These are phyloP conservation scores for Torymus auratus DNA, from an alignment of 2,888 invertebrate genomes.

Conservation along the genomic window DNA sequence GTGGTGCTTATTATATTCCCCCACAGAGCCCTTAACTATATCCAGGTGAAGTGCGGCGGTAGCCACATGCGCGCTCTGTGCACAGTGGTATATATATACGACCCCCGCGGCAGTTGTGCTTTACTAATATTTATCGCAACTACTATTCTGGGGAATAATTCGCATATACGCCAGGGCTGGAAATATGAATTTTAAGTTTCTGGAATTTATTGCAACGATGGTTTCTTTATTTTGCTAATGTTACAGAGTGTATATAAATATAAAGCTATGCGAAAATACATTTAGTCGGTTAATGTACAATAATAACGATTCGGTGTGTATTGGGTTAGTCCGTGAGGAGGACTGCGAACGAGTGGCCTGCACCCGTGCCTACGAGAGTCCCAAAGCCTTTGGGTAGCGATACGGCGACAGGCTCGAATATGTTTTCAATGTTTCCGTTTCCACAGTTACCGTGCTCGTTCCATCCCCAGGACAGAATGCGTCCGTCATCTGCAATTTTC, in stretches of 20 bases:
- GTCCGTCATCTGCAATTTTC: conserved; percentile 78
- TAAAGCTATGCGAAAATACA: no score
- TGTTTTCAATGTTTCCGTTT: conserved; percentile 78
- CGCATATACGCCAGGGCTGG: no score
- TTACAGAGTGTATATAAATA: no score
- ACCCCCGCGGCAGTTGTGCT: no score
- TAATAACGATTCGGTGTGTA: no score
- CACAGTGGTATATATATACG: no score
- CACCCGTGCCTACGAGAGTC: conserved; percentile 71
- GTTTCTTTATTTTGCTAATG: no score
- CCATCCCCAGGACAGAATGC: conserved; percentile 91
- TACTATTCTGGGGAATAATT: no score
- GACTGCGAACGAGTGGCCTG: conserved; percentile 76
- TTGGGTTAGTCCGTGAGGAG: conserved; percentile 56
- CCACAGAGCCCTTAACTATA: conserved; percentile 14
- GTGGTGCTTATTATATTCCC: conserved; percentile 45
- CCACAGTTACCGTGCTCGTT: conserved; percentile 94
- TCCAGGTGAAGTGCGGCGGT: conserved; percentile 30
- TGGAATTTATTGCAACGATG: no score
- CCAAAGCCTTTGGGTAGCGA: conserved; percentile 56
- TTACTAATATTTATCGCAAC: no score
- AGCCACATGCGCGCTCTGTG: background rate
- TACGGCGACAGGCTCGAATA: conserved; percentile 76
- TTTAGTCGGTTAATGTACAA: no score
- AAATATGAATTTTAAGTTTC: no score